Evolutionary conservation across 1,140 invertebrate species (phyloP), one percentile per base, ranked within the genome.

Genomic region (Eulimnadia texana): DNA sequence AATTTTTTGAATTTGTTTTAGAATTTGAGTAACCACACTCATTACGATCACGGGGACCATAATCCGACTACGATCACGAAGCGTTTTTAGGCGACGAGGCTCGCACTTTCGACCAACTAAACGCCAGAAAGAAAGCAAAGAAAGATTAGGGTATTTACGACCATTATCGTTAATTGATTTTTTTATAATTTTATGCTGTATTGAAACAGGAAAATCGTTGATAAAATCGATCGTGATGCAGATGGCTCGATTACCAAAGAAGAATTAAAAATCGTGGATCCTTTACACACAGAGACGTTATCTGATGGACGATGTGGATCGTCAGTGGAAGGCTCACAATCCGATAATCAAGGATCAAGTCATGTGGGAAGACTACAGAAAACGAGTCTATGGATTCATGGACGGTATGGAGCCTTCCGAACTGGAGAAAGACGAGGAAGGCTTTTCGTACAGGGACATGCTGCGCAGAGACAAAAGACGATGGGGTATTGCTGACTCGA

Each of bases 11-110:
- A 49, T 22, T 61, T 19, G 2, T 63, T 2, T 19, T 16, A 63
- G 62, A 33, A 20, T 3, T 29, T 89, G 0, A 85, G 84, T 59
- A 81, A 87, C 64, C 80, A 83, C 49, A 82, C 87, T 63, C 90
- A 93, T 71, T 93, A 84, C 67, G 78, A 82, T 62, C 80, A 84
- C 23, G 70, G 72, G 23, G 72, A 80, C 42, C 94, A 98, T 68
- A 97, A 98, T 73, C 74, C 83, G 87, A 93, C 58, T 98, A 92
- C 73, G 96, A 99, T 69, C 95, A 98, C 72, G 94, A 99, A 71
- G 92, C 93, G 2, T 98, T 99, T 72, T 76, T 99, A 2, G 96
- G 95, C 0, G 89, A 95, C 66, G 90, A 93, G 66, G 90, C 95
- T 0, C 90, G 93, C 72, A 85, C 88, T 19, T 99, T 98, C 76